Base-by-base conservation (phyloP, 2,797 vertebrate species). In the Siniperca undulata region DNA sequence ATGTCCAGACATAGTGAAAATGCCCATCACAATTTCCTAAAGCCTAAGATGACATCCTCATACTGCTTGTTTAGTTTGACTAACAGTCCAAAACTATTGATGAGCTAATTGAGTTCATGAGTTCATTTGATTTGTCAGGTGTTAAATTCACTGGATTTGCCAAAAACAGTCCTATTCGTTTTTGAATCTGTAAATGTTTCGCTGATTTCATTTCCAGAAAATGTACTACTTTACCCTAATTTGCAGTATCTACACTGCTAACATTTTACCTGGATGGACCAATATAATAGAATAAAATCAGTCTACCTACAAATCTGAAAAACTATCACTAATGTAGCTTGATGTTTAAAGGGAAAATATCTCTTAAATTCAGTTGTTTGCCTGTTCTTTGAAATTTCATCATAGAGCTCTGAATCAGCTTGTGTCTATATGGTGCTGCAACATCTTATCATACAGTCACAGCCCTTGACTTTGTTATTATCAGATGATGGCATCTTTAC, bases 401-500 rank as follows among this genome's bases (percentile, higher is more conserved):
- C 40, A 68, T 2, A 34, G 40, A 66, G 40, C 34, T 56, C 22
- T 74, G 53, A 80, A n/a, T 68, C 34, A 75, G 5, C 68, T 19
- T 36, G n/a, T 62, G 24, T 71, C 30, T 36, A 16, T 66, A 7
- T 81, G 72, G 64, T 50, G 52, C 6, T 69, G 52, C 36, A 68
- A 34, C 38, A 38, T 72, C 42, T 52, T 81, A 59, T 83, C 38
- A 12, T 17, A 1, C 44, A 17, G 67, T 74, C 74, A 59, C 83
- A 74, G 22, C 30, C 3, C 3, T 17, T 11, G 2, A 7, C 2
- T 67, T 50, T 70, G 56, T 81, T 60, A 81, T 70, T 60, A 70
- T 81, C 80, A 86, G 36, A 79, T 65, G 61, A 72, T 80, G 10
- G n/a, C 14, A 69, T 68, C 60, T 48, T 74, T 74, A 16, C 10